Percentiles rank a stretch among this genome's conserved stretches.
These are phyloP conservation scores for Gambusia yucatana DNA, from an alignment of 2,797 vertebrate genomes.

Conservation along the genomic window DNA sequence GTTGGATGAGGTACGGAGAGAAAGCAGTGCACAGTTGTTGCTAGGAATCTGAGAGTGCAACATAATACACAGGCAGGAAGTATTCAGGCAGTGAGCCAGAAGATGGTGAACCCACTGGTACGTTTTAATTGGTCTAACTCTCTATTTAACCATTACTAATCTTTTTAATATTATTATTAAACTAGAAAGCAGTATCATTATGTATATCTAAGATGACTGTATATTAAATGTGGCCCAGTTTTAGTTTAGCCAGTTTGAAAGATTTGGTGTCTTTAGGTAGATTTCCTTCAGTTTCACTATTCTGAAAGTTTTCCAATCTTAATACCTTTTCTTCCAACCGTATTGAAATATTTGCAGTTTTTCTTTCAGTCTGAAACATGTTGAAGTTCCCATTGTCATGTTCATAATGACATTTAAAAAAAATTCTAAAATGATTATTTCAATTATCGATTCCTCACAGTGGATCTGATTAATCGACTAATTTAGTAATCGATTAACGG, in stretches of 20 bases:
- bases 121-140: background rate
- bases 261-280: background rate
- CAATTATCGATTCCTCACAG: no score
- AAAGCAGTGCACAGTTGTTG: slow-evolving; percentile 56
- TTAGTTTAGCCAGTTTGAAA: background rate
- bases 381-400: background rate
- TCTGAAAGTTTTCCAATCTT: background rate
- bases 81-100: slow-evolving; percentile 6
- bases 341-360: background rate
- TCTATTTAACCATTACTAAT: background rate
- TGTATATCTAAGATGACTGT: background rate
- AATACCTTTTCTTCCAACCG: background rate
- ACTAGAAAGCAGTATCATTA: background rate
- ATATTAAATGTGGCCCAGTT: background rate
- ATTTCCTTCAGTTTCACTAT: background rate
- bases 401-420: background rate
- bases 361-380: background rate
- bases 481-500: no score
- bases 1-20: slow-evolving; percentile 2
- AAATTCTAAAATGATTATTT: background rate
- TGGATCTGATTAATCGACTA: no score
- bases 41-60: slow-evolving; percentile 63
- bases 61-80: slow-evolving; percentile 46
- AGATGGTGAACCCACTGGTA: slow-evolving; percentile 5
- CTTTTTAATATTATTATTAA: background rate